Evolutionary conservation across 2,797 vertebrate genomes (phyloP), one percentile per base, ranked within the genome.

Genomic region (Acestrorhynchus altus): DNA sequence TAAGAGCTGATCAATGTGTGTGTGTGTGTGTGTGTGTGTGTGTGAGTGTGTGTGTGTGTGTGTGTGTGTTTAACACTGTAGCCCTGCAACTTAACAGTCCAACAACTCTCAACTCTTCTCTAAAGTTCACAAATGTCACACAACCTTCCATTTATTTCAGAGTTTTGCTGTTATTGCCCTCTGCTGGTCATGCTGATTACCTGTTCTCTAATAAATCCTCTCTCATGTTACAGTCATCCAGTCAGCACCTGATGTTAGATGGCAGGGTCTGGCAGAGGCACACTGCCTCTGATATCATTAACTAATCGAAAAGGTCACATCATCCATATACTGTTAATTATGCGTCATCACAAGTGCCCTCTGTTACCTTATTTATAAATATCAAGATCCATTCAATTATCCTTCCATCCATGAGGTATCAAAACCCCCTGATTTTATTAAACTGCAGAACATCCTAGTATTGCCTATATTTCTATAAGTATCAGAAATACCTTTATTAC

Each of bases 121-220:
- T 22, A 16, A 54, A 54, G 49, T 1, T 51, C 15, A 47, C 9
- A 67, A 6, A 22, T 10, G 47, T 44, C 42, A 28, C 24, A 66
- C 64, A 46, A 42, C 28, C 26, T 10, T 18, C 46, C 24, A 15
- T 74, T 51, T 54, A 24, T 70, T 47, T 46, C 60, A 22, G n/a
- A 56, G 24, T 18, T 61, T 73, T 79, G 77, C 44, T 76, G 83
- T 86, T 64, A 81, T 11, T 72, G 46, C 87, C 85, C 84, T 79
- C 86, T 90, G 74, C 83, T 89, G 88, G 88, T 24, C 56, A 16
- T 40, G 68, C 0, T 11, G 42, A 49, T 82, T 26, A 77, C 39
- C 59, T 83, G 66, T 83, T 73, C 65, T 67, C 24, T 7, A 57
- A 76, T 69, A 70, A 65, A 0, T 77, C 54, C 40, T 78, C 47